A percentile compares a stretch with the other conserved stretches of the same genome.
Evolutionary conservation across 1,140 invertebrate genomes (phyloP).

Genomic region (Aphelinus certus): DNA sequence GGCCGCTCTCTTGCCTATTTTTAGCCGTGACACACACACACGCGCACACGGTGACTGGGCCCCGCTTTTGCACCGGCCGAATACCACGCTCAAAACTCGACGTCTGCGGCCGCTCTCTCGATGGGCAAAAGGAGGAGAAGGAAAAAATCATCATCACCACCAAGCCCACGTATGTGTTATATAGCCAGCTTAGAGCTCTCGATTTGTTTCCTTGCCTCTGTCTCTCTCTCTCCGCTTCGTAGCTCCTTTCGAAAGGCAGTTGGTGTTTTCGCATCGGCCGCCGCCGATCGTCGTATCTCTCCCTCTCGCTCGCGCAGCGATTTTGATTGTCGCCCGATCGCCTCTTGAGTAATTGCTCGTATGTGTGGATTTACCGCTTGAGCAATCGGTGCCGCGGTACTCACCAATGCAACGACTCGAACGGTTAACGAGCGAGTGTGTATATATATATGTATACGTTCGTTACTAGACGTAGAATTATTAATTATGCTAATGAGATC

Average conservation of each 20-base stretch:
- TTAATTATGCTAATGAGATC: too few species aligned
- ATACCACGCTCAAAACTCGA: constrained; percentile 15
- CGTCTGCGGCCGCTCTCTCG: neutral
- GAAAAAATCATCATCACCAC: neutral
- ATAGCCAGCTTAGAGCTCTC: too few species aligned
- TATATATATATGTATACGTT: too few species aligned
- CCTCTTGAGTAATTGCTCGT: too few species aligned
- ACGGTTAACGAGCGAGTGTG: too few species aligned
- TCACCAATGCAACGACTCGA: too few species aligned
- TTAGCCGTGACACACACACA: constrained; percentile 57
- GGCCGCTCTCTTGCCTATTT: constrained; percentile 50
- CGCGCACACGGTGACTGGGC: constrained; percentile 39
- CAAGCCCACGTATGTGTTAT: too few species aligned
- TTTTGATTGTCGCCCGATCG: too few species aligned
- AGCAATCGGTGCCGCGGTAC: too few species aligned
- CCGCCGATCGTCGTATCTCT: neutral
- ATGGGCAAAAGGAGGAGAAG: neutral
- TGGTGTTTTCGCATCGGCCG: neutral
- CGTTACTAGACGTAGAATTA: too few species aligned
- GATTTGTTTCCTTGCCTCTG: neutral
- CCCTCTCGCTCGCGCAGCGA: neutral
- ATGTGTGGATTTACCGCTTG: too few species aligned
- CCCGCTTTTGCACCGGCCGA: constrained; percentile 35
- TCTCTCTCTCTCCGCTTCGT: neutral
- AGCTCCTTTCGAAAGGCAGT: constrained; percentile 4